A percentile compares a stretch with the other conserved stretches of the same genome.
Conservation (phyloP, 2,888 invertebrate genomes). For the Prenolepis imparis region DNA sequence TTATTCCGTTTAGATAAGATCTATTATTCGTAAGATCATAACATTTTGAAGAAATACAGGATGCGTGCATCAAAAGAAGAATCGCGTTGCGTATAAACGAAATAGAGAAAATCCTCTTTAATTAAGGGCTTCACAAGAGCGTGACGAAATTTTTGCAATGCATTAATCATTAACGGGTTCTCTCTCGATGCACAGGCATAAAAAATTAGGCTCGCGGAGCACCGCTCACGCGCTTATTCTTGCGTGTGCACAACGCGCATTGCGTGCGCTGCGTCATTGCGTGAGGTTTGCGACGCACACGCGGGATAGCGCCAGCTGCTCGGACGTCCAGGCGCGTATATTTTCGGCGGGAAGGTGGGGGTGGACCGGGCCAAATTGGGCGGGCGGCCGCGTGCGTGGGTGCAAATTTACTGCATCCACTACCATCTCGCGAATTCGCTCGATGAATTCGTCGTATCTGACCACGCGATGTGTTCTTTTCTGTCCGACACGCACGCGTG, state of each 20-base stretch:
- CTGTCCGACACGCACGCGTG: neutral
- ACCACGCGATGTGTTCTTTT: neutral
- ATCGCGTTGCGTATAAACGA: neutral
- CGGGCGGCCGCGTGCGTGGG: constrained; percentile 70
- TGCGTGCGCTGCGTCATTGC: constrained; percentile 73
- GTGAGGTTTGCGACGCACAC: constrained; percentile 76
- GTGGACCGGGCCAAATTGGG: constrained; percentile 55
- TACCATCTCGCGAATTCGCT: constrained; percentile 52
- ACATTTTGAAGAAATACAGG: neutral
- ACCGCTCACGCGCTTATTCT: constrained; percentile 45
- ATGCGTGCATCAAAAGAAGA: neutral
- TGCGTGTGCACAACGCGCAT: constrained; percentile 46
- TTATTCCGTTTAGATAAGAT: neutral
- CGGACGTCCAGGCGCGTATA: constrained; percentile 57
- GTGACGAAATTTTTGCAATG: neutral
- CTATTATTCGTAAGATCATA: neutral
- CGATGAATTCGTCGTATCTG: constrained; percentile 45
- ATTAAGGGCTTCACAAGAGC: neutral
- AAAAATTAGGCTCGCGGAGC: constrained; percentile 34
- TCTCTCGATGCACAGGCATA: constrained; percentile 26
- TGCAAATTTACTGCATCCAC: constrained; percentile 71
- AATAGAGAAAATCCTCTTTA: neutral
- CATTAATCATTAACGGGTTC: neutral
- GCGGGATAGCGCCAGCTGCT: constrained; percentile 79
- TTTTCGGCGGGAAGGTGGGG: constrained; percentile 53